A percentile compares a stretch with the other conserved stretches of the same genome.
phyloP scores from a whole-genome alignment of 92 coral and sea anemone genomes.

The Bergia puertoricense region DNA sequence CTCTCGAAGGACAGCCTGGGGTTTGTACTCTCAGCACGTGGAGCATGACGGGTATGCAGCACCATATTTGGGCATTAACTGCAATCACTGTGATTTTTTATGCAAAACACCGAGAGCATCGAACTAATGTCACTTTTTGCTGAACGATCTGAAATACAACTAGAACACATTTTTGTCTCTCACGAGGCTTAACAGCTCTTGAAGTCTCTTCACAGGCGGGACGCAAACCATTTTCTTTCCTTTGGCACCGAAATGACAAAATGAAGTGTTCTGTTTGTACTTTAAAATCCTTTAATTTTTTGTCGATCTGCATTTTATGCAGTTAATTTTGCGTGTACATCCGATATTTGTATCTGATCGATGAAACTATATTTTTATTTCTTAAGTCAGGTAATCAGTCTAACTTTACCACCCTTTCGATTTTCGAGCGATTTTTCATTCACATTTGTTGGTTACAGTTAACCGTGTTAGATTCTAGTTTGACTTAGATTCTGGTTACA shows the following conservation, averaged over 20 bases:
- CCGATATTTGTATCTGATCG: background rate
- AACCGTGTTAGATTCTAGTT: too few relatives aligned
- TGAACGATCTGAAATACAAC: background rate
- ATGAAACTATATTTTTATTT: too few relatives aligned
- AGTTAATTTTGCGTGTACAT: background rate
- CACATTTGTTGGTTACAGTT: too few relatives aligned
- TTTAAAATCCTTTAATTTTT: too few relatives aligned
- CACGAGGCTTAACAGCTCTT: background rate
- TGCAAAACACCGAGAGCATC: too few relatives aligned
- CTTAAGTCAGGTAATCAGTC: background rate
- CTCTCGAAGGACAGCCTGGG: slow-evolving; percentile 7
- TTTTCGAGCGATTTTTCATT: too few relatives aligned
- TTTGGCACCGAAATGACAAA: too few relatives aligned
- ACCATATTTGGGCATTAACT: slow-evolving; percentile 30
- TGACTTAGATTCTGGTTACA: too few relatives aligned
- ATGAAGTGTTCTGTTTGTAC: background rate
- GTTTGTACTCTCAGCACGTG: slow-evolving; percentile 36
- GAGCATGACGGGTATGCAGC: slow-evolving; percentile 29
- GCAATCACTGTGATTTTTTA: background rate
- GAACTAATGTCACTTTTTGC: too few relatives aligned
- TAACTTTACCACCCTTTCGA: background rate
- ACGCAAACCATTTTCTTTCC: background rate
- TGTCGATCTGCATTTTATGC: background rate
- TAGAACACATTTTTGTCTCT: background rate
- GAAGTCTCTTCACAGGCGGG: background rate